Base-by-base conservation (phyloP, 2,113 vertebrate genomes). In the Pterocles gutturalis region DNA sequence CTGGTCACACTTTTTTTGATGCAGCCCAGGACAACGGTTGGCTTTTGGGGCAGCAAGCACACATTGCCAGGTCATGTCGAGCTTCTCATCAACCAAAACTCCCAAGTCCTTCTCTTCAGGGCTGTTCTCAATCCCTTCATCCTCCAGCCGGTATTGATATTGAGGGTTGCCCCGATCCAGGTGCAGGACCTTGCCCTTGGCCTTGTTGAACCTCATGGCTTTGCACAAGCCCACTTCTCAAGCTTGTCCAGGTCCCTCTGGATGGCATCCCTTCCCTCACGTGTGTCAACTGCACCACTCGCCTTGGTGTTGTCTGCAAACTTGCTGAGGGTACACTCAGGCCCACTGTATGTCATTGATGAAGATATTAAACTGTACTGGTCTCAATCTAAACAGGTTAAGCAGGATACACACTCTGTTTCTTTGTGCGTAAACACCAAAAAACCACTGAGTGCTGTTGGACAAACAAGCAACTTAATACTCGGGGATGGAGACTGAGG, bases 21-120 rank as follows among this genome's bases (percentile, higher is more conserved):
- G 34, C 29, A 93, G 66, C 19, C 20, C 33, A 46, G 72, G 45
- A 17, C 8, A 12, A 12, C 0, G 1, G 24, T 0, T 73, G 72
- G 45, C 58, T 14, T 82, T 43, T 67, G 80, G 62, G 48, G 58
- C 54, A 72, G 20, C 0, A 0, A 83, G 33, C 0, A 0, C 17
- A 22, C 11, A 0, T 17, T 38, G 29, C 8, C 0, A 1, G 9
- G 29, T 87, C 72, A 20, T 0, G 4, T 38, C 36, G 13, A 48
- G 3, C 5, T 67, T 86, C 45, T 76, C 67, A 76, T 17, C 48
- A 12, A 49, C 24, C 17, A 62, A 48, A 8, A 53, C 1, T 4
- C 13, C 15, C 41, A 62, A 13, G 24, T 20, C 41, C 41, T 41
- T 46, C n/a, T 58, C 18, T 0, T 0, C 72, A 57, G 28, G 49